Base-by-base conservation (phyloP, 2,888 invertebrate genomes). In the Orthonychiurus folsomi region DNA sequence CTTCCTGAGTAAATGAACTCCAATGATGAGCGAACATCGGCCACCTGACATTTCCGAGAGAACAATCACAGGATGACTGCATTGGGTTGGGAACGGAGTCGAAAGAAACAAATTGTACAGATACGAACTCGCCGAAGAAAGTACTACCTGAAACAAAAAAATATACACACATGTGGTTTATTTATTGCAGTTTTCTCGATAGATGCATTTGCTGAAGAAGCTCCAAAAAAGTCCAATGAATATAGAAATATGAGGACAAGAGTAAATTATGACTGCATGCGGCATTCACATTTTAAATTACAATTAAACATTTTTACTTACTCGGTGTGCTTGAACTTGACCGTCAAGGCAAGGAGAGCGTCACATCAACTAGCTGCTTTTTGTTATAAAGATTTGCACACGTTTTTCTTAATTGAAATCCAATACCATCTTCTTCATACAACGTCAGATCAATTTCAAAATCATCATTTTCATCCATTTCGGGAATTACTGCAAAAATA, bases 1-100 rank as follows among this genome's bases (percentile, higher is more conserved):
- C 57, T 63, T 12, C 69, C 69, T 0, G 63, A 63, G 61, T 69
- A 69, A 21, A 69, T 65, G 50, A 63, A 69, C 26, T 67, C 64
- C 47, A 69, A 12, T 1, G 63, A 63, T 21, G 57, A 50, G 21
- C 60, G 60, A 28, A 66, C 63, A 21, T 69, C 69, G 23, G 50
- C 62, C 18, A 59, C 24, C 1, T 3, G 56, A 56, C 12, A 56
- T 60, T 2, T 58, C 48, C 23, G 65, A 60, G 20, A 67, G 61
- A 56, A 69, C 62, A 1, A 69, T 50, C 55, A 69, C 62, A 2
- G 69, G 69, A 48, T 69, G 69, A 50, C 60, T 62, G 55, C 69
- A 69, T 15, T 66, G 69, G 15, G 65, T 63, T 12, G 67, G 66
- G 58, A 62, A 63, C 0, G 65, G 62, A 2, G 66, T 67, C 15